Percentiles rank a stretch among this genome's conserved stretches.
phyloP scores from a whole-genome alignment of 2,888 invertebrate genomes.

The Isotomurus palustris region DNA sequence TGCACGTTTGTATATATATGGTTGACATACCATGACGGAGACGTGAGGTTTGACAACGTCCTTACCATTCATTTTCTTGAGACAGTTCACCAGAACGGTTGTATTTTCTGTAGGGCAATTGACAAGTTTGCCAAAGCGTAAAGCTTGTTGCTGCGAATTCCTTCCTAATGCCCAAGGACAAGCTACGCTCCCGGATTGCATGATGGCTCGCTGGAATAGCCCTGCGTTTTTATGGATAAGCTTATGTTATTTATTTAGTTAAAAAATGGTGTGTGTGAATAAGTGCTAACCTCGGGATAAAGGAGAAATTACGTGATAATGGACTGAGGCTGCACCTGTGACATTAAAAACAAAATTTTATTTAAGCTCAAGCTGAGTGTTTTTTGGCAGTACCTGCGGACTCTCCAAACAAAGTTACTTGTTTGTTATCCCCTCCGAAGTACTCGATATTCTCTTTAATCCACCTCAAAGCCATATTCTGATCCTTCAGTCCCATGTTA shows the following conservation, averaged over 20 bases:
- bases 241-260: not conserved
- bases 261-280: not conserved
- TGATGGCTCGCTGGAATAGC: constrained; percentile 31
- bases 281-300: constrained; percentile 17
- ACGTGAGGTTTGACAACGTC: constrained; percentile 16
- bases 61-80: constrained; percentile 24
- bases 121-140: constrained; percentile 22
- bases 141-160: constrained; percentile 33
- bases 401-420: constrained; percentile 26
- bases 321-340: constrained; percentile 24
- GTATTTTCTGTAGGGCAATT: constrained; percentile 36
- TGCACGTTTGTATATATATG: not conserved
- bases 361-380: not conserved
- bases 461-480: constrained; percentile 17
- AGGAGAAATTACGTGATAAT: constrained; percentile 35
- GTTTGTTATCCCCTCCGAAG: constrained; percentile 16
- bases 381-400: constrained; percentile 10
- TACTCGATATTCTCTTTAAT: constrained; percentile 24
- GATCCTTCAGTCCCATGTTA: constrained; percentile 25
- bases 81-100: constrained; percentile 31
- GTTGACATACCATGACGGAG: constrained; percentile 11
- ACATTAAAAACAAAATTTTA: not conserved
- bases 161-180: constrained; percentile 34
- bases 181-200: constrained; percentile 34
- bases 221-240: constrained; percentile 9